Evolutionary conservation across 1,140 invertebrate species (phyloP).

Genomic region (Drosophila kurseongensis): DNA sequence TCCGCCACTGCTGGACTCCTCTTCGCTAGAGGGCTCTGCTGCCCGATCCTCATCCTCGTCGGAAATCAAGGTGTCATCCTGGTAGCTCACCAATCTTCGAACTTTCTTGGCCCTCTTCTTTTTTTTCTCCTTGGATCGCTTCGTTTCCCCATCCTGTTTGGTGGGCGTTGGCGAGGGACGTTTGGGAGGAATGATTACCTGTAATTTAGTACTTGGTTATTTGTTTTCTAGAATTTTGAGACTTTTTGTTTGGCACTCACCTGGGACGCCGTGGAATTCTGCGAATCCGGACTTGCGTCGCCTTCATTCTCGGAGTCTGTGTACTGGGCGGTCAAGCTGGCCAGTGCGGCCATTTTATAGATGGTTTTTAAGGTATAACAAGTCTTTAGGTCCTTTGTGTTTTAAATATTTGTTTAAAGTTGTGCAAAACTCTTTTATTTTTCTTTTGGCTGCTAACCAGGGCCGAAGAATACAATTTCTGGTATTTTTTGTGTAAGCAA

Average conservation of each 20-base stretch:
- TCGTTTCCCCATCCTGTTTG: constrained; percentile 40
- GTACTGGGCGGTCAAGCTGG: constrained; percentile 92
- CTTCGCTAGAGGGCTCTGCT: constrained; percentile 36
- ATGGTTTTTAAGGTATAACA: background rate
- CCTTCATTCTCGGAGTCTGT: constrained; percentile 93
- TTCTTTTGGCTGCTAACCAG: constrained; percentile 5
- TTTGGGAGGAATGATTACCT: constrained; percentile 78
- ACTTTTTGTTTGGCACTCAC: constrained; percentile 2
- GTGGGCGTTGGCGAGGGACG: constrained; percentile 61
- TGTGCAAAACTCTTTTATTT: constrained; percentile 8
- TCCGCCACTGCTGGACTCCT: constrained; percentile 45
- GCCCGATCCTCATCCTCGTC: constrained; percentile 87
- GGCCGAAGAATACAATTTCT: background rate
- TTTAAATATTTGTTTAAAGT: background rate
- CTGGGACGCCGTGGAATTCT: constrained; percentile 75
- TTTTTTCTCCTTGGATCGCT: constrained; percentile 55
- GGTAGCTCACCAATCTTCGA: constrained; percentile 90
- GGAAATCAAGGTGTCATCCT: constrained; percentile 92
- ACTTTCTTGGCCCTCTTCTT: constrained; percentile 76
- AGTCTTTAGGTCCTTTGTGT: background rate
- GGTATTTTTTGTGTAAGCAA: constrained; percentile 1
- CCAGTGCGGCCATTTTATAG: constrained; percentile 86
- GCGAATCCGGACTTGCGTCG: constrained; percentile 84
- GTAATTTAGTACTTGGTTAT: background rate
- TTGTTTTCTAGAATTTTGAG: background rate